Evolutionary conservation across 2,797 vertebrate genomes (phyloP), one percentile per base, ranked within the genome.

Genomic region (Falco naumanni): DNA sequence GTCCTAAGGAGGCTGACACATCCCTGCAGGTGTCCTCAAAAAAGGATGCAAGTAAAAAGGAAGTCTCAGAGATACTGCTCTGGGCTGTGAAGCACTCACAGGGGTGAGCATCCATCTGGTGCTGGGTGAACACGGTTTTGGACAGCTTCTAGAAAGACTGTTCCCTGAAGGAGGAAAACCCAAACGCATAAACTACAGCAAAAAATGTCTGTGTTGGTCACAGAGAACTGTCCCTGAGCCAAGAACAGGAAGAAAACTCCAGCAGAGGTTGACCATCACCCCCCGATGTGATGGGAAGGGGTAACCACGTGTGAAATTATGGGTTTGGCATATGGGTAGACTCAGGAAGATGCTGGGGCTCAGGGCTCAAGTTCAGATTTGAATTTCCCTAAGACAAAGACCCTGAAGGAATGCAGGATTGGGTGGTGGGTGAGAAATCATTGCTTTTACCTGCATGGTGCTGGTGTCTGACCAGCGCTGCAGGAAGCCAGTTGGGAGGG

Each of bases 401-500:
- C 22, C 9, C 51, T 28, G 45, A 13, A 68, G 54, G 41, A 78
- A 41, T 31, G 34, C 56, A 82, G 71, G 47, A 14, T 16, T 21
- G 21, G 31, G 17, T 39, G 22, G 14, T 14, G 34, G 45, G 11
- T n/a, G 50, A 63, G 57, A 76, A 70, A 65, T 28, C 48, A 18
- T 13, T 29, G 18, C 43, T 51, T 61, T 41, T 53, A 53, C 19
- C 74, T 61, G 63, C 29, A 4, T 3, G 22, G 37, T 0, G 0
- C 43, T 20, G 26, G 19, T 34, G 63, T 48, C 34, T 24, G 10
- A 7, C 14, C 65, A 82, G 59, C 2, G 0, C 43, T 47, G 54
- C 78, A 63, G 64, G 59, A 63, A 61, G 77, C 41, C 1, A 0
- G 10, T 22, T 0, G 0, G 85, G 54, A 48, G 39, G 16, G 66